A percentile compares a stretch with the other conserved stretches of the same genome.
Conservation (phyloP, 2,797 vertebrate species). For the Rhincodon typus region DNA sequence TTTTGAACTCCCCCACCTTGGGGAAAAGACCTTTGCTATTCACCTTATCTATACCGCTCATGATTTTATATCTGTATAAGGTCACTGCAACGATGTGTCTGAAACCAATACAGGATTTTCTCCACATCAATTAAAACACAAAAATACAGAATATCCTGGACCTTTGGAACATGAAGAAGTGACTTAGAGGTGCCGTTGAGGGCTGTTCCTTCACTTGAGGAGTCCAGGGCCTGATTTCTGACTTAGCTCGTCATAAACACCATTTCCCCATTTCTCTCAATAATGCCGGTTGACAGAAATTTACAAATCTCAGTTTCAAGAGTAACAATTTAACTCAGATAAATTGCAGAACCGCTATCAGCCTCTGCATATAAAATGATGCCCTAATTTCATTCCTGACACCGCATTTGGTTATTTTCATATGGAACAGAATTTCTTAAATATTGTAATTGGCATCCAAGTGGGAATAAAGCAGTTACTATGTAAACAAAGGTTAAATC, state of each 20-base stretch:
- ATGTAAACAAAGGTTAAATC: neutral
- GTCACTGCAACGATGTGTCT: neutral
- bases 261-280: neutral
- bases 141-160: neutral
- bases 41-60: too few relatives aligned
- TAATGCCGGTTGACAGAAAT: neutral
- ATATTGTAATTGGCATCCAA: neutral
- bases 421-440: neutral
- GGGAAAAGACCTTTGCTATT: too few relatives aligned
- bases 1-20: too few relatives aligned
- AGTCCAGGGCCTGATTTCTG: neutral
- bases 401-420: neutral
- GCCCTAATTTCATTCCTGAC: neutral
- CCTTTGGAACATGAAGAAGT: neutral
- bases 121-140: neutral
- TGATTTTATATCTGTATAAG: too few relatives aligned
- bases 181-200: neutral
- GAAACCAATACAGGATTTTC: neutral
- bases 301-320: neutral
- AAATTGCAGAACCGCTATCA: neutral
- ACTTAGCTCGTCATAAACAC: neutral
- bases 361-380: neutral
- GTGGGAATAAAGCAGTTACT: neutral
- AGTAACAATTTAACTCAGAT: neutral
- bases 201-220: neutral